A percentile compares a stretch with the other conserved stretches of the same genome.
Evolutionary conservation across 2,888 invertebrate genomes (phyloP).

Genomic region (Tachina lurida): DNA sequence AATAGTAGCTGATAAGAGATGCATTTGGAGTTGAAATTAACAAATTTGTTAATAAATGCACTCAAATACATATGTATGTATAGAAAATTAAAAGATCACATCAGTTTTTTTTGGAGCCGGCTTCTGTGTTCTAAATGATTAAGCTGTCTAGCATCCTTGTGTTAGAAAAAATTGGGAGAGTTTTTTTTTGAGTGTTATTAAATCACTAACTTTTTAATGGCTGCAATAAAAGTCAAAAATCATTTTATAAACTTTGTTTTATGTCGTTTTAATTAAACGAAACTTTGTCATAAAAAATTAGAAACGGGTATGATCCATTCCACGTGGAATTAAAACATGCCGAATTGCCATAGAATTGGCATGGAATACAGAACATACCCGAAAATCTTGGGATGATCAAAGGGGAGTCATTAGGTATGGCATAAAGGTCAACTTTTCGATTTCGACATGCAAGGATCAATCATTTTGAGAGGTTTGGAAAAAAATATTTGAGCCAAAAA

Average conservation of each 20-base stretch:
- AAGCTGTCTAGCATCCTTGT: background rate
- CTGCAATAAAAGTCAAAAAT: background rate
- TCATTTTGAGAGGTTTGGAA: no score
- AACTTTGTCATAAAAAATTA: no score
- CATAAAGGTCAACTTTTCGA: no score
- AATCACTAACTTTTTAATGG: background rate
- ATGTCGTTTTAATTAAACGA: background rate
- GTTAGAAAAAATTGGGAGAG: background rate
- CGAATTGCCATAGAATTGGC: no score
- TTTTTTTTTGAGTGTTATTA: background rate
- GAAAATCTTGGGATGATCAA: no score
- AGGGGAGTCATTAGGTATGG: no score
- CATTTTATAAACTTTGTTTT: background rate
- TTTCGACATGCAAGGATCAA: no score
- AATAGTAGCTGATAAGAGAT: slow-evolving; percentile 50
- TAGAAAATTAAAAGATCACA: slow-evolving; percentile 11
- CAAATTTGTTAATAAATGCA: slow-evolving; percentile 57
- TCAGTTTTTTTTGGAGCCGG: background rate
- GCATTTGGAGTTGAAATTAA: background rate
- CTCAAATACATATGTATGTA: slow-evolving; percentile 33
- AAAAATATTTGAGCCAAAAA: no score
- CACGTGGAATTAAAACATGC: no score
- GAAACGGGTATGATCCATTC: no score
- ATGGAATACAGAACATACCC: no score
- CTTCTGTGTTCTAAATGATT: background rate